Base-by-base conservation (phyloP, 2,113 vertebrate genomes). In the Burhinus oedicnemus region DNA sequence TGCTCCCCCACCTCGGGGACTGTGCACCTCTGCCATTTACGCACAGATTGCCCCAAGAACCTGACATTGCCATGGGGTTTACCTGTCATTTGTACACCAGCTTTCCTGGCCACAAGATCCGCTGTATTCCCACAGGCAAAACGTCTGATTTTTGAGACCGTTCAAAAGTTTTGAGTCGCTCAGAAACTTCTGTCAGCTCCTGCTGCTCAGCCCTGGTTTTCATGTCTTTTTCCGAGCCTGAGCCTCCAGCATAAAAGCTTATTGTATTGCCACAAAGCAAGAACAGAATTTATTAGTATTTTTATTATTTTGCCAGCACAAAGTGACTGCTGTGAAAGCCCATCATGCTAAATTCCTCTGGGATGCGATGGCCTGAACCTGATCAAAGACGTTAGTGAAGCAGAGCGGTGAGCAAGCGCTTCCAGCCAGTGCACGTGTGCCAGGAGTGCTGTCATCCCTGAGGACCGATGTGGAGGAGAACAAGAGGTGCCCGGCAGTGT, bases 251-350 rank as follows among this genome's bases (percentile, higher is more conserved):
- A 75, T 68, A 62, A 95, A 95, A 96, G 38, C 42, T 42, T 75
- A 44, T 84, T 94, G 61, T 78, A 62, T 71, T 75, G 77, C 12
- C 64, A 83, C 47, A 94, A 90, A 94, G 93, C 83, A 42, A 92
- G 69, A 87, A n/a, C 26, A 47, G 83, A 89, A 94, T 92, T 94
- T 95, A 91, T 91, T 75, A 84, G 38, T 94, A 62, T 91, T 91
- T 94, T 90, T 66, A 49, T 87, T 89, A 66, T 87, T 87, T 70
- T 6, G 0, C 80, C 62, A 34, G 55, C 64, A 54, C 58, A 70
- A 87, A 92, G 36, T 51, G 83, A 74, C 49, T 80, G 62, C 44
- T 87, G 60, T 90, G 80, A 94, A 94, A 92, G 38, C 32, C 42
- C 60, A n/a, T 80, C 62, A 47, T 0, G 5, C 55, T 55, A 68